These are phyloP conservation scores for Odontomyia ornata DNA, from an alignment of 2,888 invertebrate genomes.

Conservation along the genomic window DNA sequence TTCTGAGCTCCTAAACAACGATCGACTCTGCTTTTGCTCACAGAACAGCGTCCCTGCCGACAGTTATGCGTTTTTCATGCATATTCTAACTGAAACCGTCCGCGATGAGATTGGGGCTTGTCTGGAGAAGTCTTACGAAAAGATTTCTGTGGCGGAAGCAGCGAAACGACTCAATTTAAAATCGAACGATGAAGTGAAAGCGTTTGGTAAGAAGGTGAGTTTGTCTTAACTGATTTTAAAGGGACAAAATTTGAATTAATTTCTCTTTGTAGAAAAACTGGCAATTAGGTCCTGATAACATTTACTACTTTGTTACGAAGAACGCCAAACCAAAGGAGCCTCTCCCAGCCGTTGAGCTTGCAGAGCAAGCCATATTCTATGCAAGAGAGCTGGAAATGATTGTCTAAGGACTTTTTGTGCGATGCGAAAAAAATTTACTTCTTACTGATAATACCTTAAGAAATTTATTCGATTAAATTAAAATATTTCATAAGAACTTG, in stretches of 20 bases:
- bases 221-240: slow-evolving; percentile 43
- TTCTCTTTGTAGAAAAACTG: slow-evolving; percentile 76
- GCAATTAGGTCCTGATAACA: slow-evolving; percentile 79
- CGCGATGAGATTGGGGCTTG: slow-evolving; percentile 96
- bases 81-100: slow-evolving; percentile 93
- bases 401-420: slow-evolving; percentile 70
- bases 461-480: not conserved
- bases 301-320: slow-evolving; percentile 83
- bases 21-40: not conserved
- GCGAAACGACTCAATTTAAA: slow-evolving; percentile 87
- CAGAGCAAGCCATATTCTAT: slow-evolving; percentile 94
- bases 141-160: slow-evolving; percentile 86
- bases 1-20: not conserved
- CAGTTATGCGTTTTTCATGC: slow-evolving; percentile 96
- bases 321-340: slow-evolving; percentile 78
- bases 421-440: not conserved
- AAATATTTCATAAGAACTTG: no score
- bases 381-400: slow-evolving; percentile 99
- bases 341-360: slow-evolving; percentile 89
- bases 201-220: slow-evolving; percentile 80
- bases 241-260: slow-evolving; percentile 33
- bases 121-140: slow-evolving; percentile 95
- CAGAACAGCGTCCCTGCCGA: slow-evolving; percentile 95
- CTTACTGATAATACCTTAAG: no score
- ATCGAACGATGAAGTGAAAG: slow-evolving; percentile 78